Evolutionary conservation across 2,113 vertebrate species (phyloP).

Genomic region (Pangasianodon gigas): DNA sequence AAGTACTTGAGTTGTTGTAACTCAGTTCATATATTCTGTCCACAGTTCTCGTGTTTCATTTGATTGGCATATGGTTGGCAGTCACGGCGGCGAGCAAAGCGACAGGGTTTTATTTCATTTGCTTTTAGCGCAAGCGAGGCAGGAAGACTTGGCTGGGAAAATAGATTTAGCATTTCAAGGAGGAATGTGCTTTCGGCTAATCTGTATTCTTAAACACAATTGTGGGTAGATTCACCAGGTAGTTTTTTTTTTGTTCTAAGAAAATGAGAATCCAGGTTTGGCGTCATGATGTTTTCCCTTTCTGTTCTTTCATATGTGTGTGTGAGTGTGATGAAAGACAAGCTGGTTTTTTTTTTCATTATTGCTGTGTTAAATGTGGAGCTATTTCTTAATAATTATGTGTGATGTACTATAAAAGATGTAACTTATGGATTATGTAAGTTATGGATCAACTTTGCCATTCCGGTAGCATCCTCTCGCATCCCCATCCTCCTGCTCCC

Average conservation of each 20-base stretch:
- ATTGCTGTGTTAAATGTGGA: not conserved
- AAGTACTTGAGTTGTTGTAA: not conserved
- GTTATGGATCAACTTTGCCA: slow-evolving; percentile 82
- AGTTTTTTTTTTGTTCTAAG: not conserved
- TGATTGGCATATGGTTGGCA: slow-evolving; percentile 48
- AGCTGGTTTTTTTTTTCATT: not conserved
- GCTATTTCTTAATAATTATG: not conserved
- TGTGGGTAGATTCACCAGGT: not conserved
- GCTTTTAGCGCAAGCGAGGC: slow-evolving; percentile 24
- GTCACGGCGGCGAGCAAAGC: slow-evolving; percentile 11
- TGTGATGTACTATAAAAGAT: slow-evolving; percentile 35
- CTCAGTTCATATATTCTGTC: slow-evolving; percentile 34
- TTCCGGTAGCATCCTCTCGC: slow-evolving; percentile 58
- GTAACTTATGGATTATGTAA: slow-evolving; percentile 75
- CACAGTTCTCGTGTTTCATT: slow-evolving; percentile 26
- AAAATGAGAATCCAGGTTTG: not conserved
- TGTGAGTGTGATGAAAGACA: not conserved
- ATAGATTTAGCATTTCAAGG: slow-evolving; percentile 29
- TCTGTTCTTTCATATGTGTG: not conserved
- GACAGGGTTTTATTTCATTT: slow-evolving; percentile 45
- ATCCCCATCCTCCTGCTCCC: slow-evolving; percentile 39
- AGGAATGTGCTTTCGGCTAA: slow-evolving; percentile 13
- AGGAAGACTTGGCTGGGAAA: slow-evolving; percentile 1
- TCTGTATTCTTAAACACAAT: not conserved
- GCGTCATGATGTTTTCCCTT: not conserved